A percentile compares a stretch with the other conserved stretches of the same genome.
These are phyloP conservation scores for Phaetusa simplex DNA, from an alignment of 2,113 vertebrate genomes.

Conservation along the genomic window DNA sequence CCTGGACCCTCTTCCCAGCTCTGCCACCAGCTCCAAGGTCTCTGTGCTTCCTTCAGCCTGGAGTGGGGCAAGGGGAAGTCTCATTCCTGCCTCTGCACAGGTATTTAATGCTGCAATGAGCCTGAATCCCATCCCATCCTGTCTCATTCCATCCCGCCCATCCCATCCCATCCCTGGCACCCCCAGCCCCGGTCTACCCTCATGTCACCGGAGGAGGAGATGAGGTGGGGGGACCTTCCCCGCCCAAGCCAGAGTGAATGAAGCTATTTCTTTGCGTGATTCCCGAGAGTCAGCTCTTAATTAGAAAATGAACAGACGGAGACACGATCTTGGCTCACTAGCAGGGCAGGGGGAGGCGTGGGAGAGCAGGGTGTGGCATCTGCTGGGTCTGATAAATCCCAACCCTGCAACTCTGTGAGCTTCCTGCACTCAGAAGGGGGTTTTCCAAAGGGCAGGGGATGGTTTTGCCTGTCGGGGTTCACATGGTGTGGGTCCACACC, in stretches of 20 bases:
- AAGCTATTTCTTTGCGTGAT: neutral
- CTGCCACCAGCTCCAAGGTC: neutral
- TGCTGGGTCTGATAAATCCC: neutral
- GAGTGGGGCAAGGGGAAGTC: neutral
- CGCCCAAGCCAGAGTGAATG: neutral
- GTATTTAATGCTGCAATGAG: neutral
- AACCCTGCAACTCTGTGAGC: neutral
- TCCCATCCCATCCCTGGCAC: neutral
- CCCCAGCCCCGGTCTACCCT: neutral
- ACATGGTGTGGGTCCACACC: fast-evolving
- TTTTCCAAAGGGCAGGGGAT: neutral
- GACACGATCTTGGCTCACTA: neutral
- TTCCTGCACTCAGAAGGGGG: neutral
- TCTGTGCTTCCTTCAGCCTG: neutral
- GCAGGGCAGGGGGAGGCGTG: neutral
- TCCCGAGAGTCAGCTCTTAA: neutral
- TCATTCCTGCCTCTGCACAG: neutral
- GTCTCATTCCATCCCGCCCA: neutral
- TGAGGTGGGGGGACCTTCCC: neutral
- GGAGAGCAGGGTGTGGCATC: neutral
- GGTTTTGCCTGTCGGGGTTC: fast-evolving
- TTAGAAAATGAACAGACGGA: neutral
- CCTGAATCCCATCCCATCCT: neutral
- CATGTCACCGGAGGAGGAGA: neutral
- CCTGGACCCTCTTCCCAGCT: neutral